These are phyloP conservation scores for Brachypalpus laphriformis DNA, from an alignment of 2,888 invertebrate genomes.

Conservation along the genomic window DNA sequence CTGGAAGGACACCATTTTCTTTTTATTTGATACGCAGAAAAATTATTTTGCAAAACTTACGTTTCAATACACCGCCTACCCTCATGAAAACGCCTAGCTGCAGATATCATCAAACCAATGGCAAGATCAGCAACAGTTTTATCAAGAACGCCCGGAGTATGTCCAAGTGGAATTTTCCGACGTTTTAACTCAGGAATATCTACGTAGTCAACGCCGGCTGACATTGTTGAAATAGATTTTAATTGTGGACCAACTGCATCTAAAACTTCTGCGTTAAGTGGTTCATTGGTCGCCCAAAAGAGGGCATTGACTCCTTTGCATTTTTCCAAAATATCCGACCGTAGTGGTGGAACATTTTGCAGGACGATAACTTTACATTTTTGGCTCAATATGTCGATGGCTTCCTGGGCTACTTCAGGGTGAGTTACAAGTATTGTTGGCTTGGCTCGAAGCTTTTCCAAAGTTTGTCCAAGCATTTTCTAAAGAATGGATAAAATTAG, in stretches of 20 bases:
- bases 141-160: constrained; percentile 90
- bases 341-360: constrained; percentile 77
- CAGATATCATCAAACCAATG: constrained; percentile 89
- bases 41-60: constrained; percentile 75
- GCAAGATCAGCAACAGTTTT: constrained; percentile 93
- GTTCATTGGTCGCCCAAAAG: constrained; percentile 79
- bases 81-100: constrained; percentile 91
- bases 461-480: constrained; percentile 28
- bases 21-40: constrained; percentile 81
- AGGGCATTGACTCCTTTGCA: constrained; percentile 80
- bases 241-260: constrained; percentile 85
- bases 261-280: constrained; percentile 79
- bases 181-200: constrained; percentile 88
- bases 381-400: constrained; percentile 86
- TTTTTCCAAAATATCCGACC: constrained; percentile 80
- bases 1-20: constrained; percentile 76
- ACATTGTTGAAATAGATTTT: constrained; percentile 91
- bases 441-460: constrained; percentile 45
- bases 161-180: constrained; percentile 90
- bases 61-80: constrained; percentile 86
- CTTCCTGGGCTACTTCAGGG: constrained; percentile 87
- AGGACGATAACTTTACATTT: constrained; percentile 79
- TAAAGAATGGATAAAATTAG: not conserved
- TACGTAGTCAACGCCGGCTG: constrained; percentile 93
- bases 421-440: constrained; percentile 89